phyloP scores from a whole-genome alignment of 2,888 invertebrate species.

The Sminthurides aquaticus region DNA sequence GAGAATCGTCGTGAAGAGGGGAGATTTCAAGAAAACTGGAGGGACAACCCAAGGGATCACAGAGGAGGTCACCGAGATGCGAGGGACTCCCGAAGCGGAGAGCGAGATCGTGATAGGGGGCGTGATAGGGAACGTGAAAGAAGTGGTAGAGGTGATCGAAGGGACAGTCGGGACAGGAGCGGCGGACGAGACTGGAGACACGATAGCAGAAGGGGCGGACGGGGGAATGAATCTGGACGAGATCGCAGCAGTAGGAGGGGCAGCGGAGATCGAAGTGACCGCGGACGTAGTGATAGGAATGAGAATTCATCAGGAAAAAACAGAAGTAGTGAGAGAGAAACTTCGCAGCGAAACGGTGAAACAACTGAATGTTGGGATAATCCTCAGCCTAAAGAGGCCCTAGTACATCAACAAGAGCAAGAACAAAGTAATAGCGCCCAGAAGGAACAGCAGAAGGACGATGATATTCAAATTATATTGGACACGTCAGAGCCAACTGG shows the following conservation, averaged over 20 bases:
- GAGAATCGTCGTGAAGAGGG: background rate
- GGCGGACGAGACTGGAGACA: background rate
- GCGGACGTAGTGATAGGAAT: slow-evolving; percentile 22
- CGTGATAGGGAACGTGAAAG: background rate
- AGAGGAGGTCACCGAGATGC: slow-evolving; percentile 19
- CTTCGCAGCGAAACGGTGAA: slow-evolving; percentile 11
- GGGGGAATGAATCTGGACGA: slow-evolving; percentile 23
- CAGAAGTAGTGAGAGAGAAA: slow-evolving; percentile 16
- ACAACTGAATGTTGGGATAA: slow-evolving; percentile 1
- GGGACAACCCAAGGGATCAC: slow-evolving; percentile 6
- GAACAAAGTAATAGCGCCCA: background rate
- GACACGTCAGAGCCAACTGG: too few relatives aligned
- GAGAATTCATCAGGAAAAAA: slow-evolving; percentile 15
- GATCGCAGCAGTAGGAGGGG: slow-evolving; percentile 16
- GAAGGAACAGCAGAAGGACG: background rate
- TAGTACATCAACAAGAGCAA: background rate
- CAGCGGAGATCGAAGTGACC: slow-evolving; percentile 20
- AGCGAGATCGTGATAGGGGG: slow-evolving; percentile 14
- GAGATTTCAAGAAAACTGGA: background rate
- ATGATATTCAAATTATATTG: too few relatives aligned
- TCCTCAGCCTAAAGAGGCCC: background rate
- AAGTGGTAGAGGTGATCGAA: slow-evolving; percentile 4
- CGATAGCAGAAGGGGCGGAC: slow-evolving; percentile 15
- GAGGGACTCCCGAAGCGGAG: slow-evolving; percentile 4
- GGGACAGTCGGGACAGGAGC: slow-evolving; percentile 10